Conservation (phyloP, 2,888 invertebrate genomes). For the Nomada ferruginata region DNA sequence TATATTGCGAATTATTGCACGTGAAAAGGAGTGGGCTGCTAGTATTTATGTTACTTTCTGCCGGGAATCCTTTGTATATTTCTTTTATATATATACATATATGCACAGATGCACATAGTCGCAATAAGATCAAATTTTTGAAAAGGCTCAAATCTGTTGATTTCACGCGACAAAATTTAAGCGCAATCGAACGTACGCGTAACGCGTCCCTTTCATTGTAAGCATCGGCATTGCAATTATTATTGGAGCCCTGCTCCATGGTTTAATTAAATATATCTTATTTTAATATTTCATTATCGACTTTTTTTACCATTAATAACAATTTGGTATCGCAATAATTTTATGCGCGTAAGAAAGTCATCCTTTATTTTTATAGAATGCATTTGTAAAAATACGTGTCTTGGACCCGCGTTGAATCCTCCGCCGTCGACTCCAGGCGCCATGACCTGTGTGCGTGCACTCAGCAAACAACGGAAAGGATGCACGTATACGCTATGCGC, state of each 20-base stretch:
- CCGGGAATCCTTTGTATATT: conserved; percentile 30
- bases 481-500: no score
- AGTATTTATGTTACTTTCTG: conserved; percentile 33
- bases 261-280: conserved; percentile 27
- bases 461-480: no score
- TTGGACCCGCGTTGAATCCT: conserved; percentile 16
- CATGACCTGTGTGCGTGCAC: no score
- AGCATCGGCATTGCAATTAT: conserved; percentile 52
- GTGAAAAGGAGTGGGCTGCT: conserved; percentile 15
- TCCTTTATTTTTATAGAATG: conserved; percentile 50
- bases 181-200: conserved; percentile 34
- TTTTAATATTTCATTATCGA: conserved; percentile 20
- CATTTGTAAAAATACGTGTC: not conserved
- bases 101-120: conserved; percentile 1
- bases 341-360: conserved; percentile 13
- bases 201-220: conserved; percentile 61
- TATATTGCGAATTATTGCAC: conserved; percentile 16
- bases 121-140: conserved; percentile 1
- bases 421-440: not conserved
- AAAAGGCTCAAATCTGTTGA: conserved; percentile 9
- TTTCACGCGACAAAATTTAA: conserved; percentile 32
- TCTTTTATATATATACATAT: conserved; percentile 21
- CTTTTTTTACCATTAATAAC: conserved; percentile 16
- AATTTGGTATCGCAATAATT: conserved; percentile 7
- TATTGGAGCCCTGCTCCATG: conserved; percentile 66